A percentile compares a stretch with the other conserved stretches of the same genome.
phyloP scores from a whole-genome alignment of 2,113 vertebrate genomes.

The Brienomyrus longianalis region DNA sequence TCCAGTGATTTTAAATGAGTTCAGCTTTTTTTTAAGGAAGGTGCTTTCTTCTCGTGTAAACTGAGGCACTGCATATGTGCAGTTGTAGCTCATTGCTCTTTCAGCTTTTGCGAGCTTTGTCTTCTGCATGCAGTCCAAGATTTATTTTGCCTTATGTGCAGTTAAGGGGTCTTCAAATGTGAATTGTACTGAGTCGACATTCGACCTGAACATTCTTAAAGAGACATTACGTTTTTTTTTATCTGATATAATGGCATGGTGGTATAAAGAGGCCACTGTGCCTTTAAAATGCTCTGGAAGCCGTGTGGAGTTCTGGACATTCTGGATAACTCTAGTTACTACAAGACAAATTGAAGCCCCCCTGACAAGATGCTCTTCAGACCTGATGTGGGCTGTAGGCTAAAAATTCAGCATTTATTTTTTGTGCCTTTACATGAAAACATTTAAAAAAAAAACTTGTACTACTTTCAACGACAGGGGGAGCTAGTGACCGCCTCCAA shows the following conservation, averaged over 20 bases:
- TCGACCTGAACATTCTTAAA: neutral
- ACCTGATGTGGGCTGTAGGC: neutral
- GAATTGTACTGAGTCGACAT: neutral
- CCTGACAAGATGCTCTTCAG: neutral
- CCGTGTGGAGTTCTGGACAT: neutral
- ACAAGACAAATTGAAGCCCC: neutral
- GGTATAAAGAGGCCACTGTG: neutral
- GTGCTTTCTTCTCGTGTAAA: neutral
- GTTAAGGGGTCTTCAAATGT: neutral
- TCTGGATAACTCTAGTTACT: neutral
- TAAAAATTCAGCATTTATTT: neutral
- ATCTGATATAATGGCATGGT: neutral
- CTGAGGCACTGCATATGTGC: neutral
- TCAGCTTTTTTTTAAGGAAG: neutral
- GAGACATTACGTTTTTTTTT: neutral
- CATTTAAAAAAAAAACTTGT: neutral
- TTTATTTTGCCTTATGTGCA: neutral
- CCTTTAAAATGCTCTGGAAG: neutral
- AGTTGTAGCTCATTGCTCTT: neutral
- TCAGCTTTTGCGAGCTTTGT: neutral
- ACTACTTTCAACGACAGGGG: conserved; percentile 61
- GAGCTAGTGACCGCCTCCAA: conserved; percentile 94
- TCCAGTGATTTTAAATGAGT: neutral
- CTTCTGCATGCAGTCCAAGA: neutral
- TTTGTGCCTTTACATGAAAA: neutral